These are phyloP conservation scores for Macquaria ambigua DNA, from an alignment of 2,113 vertebrate genomes.

Conservation along the genomic window DNA sequence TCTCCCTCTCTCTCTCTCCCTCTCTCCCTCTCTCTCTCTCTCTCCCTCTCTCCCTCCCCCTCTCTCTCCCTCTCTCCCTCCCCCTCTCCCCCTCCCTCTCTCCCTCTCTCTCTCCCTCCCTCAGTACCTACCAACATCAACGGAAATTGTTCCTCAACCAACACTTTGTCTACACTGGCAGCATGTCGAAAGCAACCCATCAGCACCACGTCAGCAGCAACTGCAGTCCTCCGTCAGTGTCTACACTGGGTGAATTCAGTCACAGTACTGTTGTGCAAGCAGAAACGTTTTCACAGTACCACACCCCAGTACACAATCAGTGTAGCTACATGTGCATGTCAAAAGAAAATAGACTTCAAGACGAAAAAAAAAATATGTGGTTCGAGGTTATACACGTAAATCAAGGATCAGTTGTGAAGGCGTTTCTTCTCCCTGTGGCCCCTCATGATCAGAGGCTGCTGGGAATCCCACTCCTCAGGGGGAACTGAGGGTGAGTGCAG, in stretches of 20 bases:
- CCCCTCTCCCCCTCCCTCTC: too few relatives aligned
- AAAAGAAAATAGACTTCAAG: neutral
- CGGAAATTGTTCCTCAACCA: conserved; percentile 17
- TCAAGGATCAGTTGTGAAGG: neutral
- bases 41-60: neutral
- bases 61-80: neutral
- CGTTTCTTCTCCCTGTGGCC: neutral
- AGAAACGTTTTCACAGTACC: neutral
- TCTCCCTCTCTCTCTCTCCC: neutral
- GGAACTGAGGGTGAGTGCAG: neutral
- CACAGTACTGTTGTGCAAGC: neutral
- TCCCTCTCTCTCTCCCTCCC: neutral
- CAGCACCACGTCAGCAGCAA: conserved; percentile 17
- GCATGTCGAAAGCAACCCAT: conserved; percentile 21
- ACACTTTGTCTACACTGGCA: conserved; percentile 12
- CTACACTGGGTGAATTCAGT: neutral
- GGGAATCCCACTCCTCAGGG: neutral
- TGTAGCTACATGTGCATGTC: neutral
- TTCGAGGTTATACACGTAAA: too few relatives aligned
- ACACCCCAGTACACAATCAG: neutral
- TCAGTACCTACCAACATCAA: neutral
- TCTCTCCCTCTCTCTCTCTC: neutral
- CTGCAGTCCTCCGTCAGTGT: neutral
- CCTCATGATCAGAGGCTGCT: neutral
- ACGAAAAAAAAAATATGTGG: too few relatives aligned